Conservation (phyloP, 2,888 invertebrate species). For the Drosophila macrospina region DNA sequence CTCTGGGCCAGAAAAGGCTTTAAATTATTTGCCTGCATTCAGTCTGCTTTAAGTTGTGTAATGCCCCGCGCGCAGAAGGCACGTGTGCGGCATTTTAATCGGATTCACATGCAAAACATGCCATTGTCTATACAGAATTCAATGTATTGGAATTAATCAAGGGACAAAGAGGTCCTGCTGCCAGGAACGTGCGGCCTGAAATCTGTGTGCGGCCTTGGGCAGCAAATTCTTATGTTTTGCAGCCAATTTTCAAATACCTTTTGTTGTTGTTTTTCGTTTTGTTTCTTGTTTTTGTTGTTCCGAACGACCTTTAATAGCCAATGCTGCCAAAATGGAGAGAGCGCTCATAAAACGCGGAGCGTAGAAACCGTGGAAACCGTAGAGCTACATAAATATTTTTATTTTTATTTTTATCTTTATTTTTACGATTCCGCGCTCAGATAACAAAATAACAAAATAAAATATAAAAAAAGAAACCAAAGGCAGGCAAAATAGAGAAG, state of each 20-base stretch:
- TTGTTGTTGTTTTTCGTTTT: conserved; percentile 16
- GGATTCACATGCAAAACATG: conserved; percentile 67
- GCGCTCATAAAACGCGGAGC: conserved; percentile 56
- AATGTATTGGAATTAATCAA: conserved; percentile 78
- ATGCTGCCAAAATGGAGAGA: conserved; percentile 41
- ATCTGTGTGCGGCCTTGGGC: conserved; percentile 63
- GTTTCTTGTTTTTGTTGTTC: conserved; percentile 9
- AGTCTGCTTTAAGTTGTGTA: conserved; percentile 32
- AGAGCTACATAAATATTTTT: conserved; percentile 72
- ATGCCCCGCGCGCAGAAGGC: conserved; percentile 14
- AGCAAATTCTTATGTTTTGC: conserved; percentile 39
- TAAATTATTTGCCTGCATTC: conserved; percentile 3
- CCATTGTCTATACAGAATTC: conserved; percentile 71
- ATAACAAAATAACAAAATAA: conserved; percentile 29
- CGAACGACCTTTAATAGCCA: conserved; percentile 66
- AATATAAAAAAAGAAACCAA: neutral
- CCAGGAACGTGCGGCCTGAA: conserved; percentile 35
- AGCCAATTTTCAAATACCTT: conserved; percentile 65
- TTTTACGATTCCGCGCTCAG: conserved; percentile 42
- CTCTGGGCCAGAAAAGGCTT: conserved; percentile 1
- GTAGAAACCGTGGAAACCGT: conserved; percentile 45
- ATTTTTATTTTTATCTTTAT: conserved; percentile 71
- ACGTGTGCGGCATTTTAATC: conserved; percentile 65
- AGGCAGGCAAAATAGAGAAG: conserved; percentile 6
- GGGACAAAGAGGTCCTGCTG: conserved; percentile 34